Conservation (phyloP, 2,797 vertebrate species). For the Hybognathus amarus region DNA sequence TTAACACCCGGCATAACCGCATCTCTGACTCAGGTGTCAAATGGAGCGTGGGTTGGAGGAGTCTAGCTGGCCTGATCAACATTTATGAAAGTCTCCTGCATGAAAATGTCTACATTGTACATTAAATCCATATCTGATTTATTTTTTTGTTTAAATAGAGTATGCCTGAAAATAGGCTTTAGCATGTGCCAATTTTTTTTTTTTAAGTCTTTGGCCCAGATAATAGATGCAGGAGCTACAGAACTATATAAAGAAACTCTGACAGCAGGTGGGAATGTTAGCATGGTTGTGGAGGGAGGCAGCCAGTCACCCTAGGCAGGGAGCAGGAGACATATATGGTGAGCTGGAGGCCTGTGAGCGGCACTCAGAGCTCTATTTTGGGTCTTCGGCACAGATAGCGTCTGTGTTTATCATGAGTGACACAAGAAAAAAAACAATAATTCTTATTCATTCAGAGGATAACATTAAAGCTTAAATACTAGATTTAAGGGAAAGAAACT, state of each 20-base stretch:
- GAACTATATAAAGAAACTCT: slow-evolving; percentile 55
- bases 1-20: slow-evolving; percentile 17
- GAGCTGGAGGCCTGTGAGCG: slow-evolving; percentile 68
- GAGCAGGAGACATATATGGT: slow-evolving; percentile 85
- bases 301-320: slow-evolving; percentile 57
- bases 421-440: slow-evolving; percentile 60
- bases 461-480: background rate
- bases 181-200: slow-evolving; percentile 41
- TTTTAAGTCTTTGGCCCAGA: slow-evolving; percentile 20
- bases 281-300: slow-evolving; percentile 54
- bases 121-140: slow-evolving; percentile 1
- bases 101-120: background rate
- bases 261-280: slow-evolving; percentile 76
- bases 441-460: background rate
- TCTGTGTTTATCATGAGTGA: slow-evolving; percentile 83
- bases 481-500: background rate
- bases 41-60: slow-evolving; percentile 15
- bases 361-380: slow-evolving; percentile 87
- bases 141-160: slow-evolving; percentile 8
- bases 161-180: slow-evolving; percentile 17
- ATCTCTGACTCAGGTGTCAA: slow-evolving; percentile 47
- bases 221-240: slow-evolving; percentile 43
- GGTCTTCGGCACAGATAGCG: slow-evolving; percentile 82
- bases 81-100: slow-evolving; percentile 27
- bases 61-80: slow-evolving; percentile 3